Conservation (phyloP, 1,140 invertebrate species). For the Drosophila sulfurigaster region DNA sequence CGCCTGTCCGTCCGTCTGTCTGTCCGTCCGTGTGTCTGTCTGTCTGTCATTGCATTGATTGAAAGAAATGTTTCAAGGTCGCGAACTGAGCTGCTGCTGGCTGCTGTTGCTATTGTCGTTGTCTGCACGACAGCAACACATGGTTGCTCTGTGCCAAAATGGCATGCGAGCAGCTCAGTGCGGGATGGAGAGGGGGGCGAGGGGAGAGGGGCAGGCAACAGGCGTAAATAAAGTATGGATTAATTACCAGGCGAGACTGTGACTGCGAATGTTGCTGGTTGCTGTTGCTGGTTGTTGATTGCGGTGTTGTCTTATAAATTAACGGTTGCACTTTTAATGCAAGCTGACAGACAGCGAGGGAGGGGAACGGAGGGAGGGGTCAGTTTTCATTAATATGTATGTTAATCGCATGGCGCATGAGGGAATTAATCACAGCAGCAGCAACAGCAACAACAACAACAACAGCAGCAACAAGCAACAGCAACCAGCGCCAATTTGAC, state of each 20-base stretch:
- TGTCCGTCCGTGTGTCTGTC: slow-evolving; percentile 10
- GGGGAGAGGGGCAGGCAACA: slow-evolving; percentile 1
- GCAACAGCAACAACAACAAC: slow-evolving; percentile 12
- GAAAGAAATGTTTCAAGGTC: slow-evolving; percentile 73
- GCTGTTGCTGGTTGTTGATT: slow-evolving; percentile 20
- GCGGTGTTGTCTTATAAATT: slow-evolving; percentile 75
- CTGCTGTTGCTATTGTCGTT: slow-evolving; percentile 17
- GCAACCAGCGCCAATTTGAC: slow-evolving; percentile 61
- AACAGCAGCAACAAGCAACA: slow-evolving; percentile 3
- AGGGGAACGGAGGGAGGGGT: not conserved
- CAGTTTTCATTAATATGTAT: slow-evolving; percentile 33
- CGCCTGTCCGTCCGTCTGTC: not conserved
- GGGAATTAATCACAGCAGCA: slow-evolving; percentile 70
- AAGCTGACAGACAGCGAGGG: slow-evolving; percentile 62
- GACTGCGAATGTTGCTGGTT: slow-evolving; percentile 18
- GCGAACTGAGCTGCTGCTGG: slow-evolving; percentile 45
- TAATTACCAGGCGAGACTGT: slow-evolving; percentile 58
- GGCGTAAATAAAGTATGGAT: slow-evolving; percentile 68
- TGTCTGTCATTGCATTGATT: slow-evolving; percentile 53
- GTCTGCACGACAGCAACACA: slow-evolving; percentile 39
- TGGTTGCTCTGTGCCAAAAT: slow-evolving; percentile 14
- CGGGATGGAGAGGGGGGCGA: not conserved
- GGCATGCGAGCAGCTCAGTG: not conserved
- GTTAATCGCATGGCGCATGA: slow-evolving; percentile 60
- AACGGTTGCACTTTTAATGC: slow-evolving; percentile 81